These are phyloP conservation scores for Melipona bicolor DNA, from an alignment of 2,888 invertebrate species.

Conservation along the genomic window DNA sequence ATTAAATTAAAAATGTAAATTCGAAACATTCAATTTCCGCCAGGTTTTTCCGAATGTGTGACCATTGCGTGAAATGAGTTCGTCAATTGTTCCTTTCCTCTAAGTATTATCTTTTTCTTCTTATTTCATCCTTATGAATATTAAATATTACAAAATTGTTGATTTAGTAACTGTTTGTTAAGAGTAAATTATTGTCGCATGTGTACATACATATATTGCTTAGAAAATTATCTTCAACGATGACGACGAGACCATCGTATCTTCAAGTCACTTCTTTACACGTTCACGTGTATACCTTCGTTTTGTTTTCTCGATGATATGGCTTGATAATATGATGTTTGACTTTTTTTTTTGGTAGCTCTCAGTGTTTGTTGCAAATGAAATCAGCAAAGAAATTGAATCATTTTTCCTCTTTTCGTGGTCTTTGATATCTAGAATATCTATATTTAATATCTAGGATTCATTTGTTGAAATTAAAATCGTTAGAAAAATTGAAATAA, in stretches of 20 bases:
- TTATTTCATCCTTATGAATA: neutral
- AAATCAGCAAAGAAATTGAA: neutral
- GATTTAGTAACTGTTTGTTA: constrained; percentile 35
- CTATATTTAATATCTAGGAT: neutral
- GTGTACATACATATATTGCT: constrained; percentile 21
- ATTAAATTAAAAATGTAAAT: no score
- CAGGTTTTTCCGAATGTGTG: no score
- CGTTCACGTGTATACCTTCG: neutral
- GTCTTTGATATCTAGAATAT: no score
- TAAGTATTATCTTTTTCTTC: neutral
- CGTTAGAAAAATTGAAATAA: neutral
- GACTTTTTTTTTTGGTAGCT: no score
- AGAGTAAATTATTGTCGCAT: constrained; percentile 54
- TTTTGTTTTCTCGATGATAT: neutral
- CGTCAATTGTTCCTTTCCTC: neutral
- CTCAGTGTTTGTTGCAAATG: neutral
- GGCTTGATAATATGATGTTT: neutral
- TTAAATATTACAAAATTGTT: neutral
- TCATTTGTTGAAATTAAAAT: neutral
- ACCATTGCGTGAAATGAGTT: neutral
- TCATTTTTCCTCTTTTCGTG: no score
- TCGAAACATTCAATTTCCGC: no score
- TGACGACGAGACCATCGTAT: constrained; percentile 3
- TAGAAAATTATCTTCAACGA: constrained; percentile 26
- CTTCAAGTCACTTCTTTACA: neutral